A percentile compares a stretch with the other conserved stretches of the same genome.
phyloP scores from a whole-genome alignment of 2,797 vertebrate genomes.

The Helarctos malayanus region DNA sequence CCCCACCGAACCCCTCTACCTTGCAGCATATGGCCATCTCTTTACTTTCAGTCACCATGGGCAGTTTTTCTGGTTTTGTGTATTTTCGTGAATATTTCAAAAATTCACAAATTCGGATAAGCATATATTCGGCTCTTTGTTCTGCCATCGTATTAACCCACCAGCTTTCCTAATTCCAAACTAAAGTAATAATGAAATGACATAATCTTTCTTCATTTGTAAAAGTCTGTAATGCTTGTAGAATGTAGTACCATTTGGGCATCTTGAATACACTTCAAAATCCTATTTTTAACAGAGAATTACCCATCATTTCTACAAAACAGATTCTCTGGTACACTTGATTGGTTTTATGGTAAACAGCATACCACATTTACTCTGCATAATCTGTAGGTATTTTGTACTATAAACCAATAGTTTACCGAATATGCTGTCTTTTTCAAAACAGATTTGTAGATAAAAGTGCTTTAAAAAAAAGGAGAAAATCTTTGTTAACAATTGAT shows the following conservation, averaged over 20 bases:
- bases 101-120: background rate
- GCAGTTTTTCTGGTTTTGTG: conserved; percentile 21
- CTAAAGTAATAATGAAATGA: background rate
- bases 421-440: background rate
- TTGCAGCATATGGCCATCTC: background rate
- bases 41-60: background rate
- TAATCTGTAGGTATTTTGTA: background rate
- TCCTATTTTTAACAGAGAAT: background rate
- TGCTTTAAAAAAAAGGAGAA: background rate
- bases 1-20: background rate
- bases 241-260: background rate
- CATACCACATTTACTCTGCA: background rate
- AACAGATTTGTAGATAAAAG: background rate
- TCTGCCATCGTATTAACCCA: background rate
- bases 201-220: background rate
- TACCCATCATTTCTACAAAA: background rate
- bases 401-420: background rate
- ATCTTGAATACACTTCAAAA: background rate
- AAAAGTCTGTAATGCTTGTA: background rate
- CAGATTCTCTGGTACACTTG: background rate
- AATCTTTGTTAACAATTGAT: background rate
- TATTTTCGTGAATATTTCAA: conserved; percentile 38
- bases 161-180: background rate
- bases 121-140: background rate
- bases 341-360: background rate